phyloP scores from a whole-genome alignment of 2,888 invertebrate genomes.

The Cephus spinipes region DNA sequence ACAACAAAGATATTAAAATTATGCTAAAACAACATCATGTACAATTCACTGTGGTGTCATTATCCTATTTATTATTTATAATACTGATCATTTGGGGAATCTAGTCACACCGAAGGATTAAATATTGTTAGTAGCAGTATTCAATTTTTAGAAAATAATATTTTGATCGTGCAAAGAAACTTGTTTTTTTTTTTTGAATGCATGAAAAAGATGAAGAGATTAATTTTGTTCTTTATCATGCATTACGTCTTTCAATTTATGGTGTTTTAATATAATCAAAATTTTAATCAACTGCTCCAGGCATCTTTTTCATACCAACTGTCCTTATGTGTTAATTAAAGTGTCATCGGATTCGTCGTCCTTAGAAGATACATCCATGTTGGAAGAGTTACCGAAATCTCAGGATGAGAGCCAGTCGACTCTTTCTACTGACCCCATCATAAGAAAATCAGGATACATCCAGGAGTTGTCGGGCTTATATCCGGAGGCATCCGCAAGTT shows the following conservation, averaged over 20 bases:
- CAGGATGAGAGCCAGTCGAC: constrained; percentile 31
- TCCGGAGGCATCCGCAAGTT: too few species aligned
- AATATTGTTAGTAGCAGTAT: too few species aligned
- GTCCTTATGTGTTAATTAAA: constrained; percentile 26
- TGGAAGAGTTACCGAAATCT: constrained; percentile 46
- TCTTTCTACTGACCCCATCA: constrained; percentile 30
- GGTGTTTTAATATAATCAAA: constrained; percentile 12
- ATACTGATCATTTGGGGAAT: background rate
- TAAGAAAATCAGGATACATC: constrained; percentile 38
- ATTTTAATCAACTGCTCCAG: constrained; percentile 9
- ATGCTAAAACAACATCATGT: background rate
- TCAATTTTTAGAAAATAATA: too few species aligned
- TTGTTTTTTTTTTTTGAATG: too few species aligned
- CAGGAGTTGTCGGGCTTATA: constrained; percentile 29
- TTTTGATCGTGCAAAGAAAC: too few species aligned
- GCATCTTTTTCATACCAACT: constrained; percentile 12
- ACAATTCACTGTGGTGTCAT: background rate
- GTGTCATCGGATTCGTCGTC: constrained; percentile 52
- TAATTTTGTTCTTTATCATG: too few species aligned
- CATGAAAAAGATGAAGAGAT: background rate
- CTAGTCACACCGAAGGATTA: too few species aligned
- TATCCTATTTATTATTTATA: constrained; percentile 5
- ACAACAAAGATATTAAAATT: constrained; percentile 29
- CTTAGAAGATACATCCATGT: constrained; percentile 52
- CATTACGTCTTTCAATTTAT: background rate